These are phyloP conservation scores for Drosophila sp. DNA, from an alignment of 1,140 invertebrate genomes.

Conservation along the genomic window DNA sequence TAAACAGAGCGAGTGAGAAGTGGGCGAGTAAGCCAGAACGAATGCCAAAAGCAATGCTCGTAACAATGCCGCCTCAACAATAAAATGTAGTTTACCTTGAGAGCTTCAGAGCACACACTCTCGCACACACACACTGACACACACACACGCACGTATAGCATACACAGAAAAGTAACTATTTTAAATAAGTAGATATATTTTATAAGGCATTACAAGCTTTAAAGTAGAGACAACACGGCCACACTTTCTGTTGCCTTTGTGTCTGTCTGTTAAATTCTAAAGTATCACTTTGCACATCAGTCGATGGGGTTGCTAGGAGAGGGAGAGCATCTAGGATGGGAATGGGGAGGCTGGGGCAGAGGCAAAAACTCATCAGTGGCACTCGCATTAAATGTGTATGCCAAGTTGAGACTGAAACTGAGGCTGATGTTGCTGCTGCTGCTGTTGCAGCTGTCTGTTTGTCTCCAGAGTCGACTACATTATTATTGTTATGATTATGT, in stretches of 20 bases:
- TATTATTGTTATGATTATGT: conserved; percentile 83
- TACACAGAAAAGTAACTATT: conserved; percentile 63
- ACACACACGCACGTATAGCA: conserved; percentile 12
- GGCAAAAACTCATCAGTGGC: conserved; percentile 53
- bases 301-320: conserved; percentile 19
- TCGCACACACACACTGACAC: conserved; percentile 14
- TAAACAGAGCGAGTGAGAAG: conserved; percentile 25
- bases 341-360: conserved; percentile 9
- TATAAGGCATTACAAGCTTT: conserved; percentile 75
- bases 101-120: conserved; percentile 62
- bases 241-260: conserved; percentile 16
- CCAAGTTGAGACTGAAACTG: conserved; percentile 3
- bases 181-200: conserved; percentile 83
- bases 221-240: conserved; percentile 25
- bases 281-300: conserved; percentile 69
- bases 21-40: conserved; percentile 78
- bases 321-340: not conserved
- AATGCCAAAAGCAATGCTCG: conserved; percentile 78
- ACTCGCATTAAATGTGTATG: conserved; percentile 30
- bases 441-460: conserved; percentile 43
- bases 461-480: conserved; percentile 67
- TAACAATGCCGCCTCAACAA: conserved; percentile 82
- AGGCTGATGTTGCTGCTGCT: conserved; percentile 4
- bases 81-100: conserved; percentile 83
- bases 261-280: conserved; percentile 32